Evolutionary conservation across 2,797 vertebrate genomes (phyloP).

Genomic region (Tenualosa ilisha): DNA sequence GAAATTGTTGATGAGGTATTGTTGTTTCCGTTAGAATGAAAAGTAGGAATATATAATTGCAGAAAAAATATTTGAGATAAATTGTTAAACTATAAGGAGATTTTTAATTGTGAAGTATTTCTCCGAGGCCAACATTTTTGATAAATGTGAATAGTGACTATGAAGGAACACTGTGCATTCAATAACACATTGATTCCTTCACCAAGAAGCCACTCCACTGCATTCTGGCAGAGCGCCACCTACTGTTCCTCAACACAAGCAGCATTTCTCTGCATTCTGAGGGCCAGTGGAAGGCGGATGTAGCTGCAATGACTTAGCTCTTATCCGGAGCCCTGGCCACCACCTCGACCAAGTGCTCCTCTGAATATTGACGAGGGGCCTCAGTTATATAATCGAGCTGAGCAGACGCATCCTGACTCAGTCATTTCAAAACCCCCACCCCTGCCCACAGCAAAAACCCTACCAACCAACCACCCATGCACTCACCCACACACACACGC

Average conservation of each 20-base stretch:
- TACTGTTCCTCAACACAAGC: neutral
- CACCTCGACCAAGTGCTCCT: neutral
- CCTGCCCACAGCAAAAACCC: no score
- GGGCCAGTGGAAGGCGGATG: neutral
- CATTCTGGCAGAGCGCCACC: neutral
- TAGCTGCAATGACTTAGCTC: constrained; percentile 17
- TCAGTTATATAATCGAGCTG: neutral
- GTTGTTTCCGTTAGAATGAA: neutral
- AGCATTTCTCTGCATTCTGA: neutral
- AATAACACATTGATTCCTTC: neutral
- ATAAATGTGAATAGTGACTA: neutral
- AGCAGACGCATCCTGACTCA: constrained; percentile 16
- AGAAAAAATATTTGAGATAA: neutral
- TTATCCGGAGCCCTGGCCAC: constrained; percentile 7
- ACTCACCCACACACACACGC: neutral
- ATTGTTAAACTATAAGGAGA: neutral
- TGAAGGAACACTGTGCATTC: no score
- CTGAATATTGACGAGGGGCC: constrained; percentile 11
- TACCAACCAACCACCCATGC: neutral
- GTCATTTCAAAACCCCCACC: neutral
- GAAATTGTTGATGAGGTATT: neutral
- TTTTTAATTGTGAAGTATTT: neutral
- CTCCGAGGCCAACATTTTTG: neutral
- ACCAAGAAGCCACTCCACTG: neutral
- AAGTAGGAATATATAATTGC: neutral